Evolutionary conservation across 1,140 invertebrate species (phyloP).

Genomic region (Nomia melanderi): DNA sequence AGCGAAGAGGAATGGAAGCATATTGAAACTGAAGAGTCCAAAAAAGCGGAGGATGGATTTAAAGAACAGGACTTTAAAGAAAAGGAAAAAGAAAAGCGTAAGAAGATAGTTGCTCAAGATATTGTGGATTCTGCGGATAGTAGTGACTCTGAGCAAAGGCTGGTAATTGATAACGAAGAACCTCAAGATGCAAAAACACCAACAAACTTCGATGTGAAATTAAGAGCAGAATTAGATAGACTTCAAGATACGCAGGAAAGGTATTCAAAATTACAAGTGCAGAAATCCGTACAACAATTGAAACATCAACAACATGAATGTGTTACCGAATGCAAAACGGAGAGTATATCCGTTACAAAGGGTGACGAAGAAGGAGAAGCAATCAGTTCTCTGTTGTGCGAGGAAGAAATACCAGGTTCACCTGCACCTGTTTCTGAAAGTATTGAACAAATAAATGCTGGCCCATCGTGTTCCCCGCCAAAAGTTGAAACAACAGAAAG

Average conservation of each 20-base stretch:
- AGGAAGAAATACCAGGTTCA: slow-evolving; percentile 93
- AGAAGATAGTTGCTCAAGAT: slow-evolving; percentile 77
- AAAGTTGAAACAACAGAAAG: slow-evolving; percentile 75
- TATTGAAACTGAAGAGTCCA: slow-evolving; percentile 57
- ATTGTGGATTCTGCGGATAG: slow-evolving; percentile 84
- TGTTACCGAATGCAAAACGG: slow-evolving; percentile 38
- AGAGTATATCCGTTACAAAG: slow-evolving; percentile 38
- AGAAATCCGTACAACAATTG: slow-evolving; percentile 29
- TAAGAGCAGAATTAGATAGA: slow-evolving; percentile 62
- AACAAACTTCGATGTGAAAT: slow-evolving; percentile 62
- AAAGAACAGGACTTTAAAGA: slow-evolving; percentile 63
- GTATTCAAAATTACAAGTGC: slow-evolving; percentile 25
- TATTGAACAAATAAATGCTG: slow-evolving; percentile 65
- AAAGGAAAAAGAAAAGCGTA: slow-evolving; percentile 77
- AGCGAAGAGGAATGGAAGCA: slow-evolving; percentile 59
- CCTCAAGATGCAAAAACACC: slow-evolving; percentile 67
- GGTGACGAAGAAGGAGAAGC: slow-evolving; percentile 80
- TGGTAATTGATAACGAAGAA: slow-evolving; percentile 82
- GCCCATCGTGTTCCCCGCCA: slow-evolving; percentile 51
- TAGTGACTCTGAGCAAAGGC: slow-evolving; percentile 87
- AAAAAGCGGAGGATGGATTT: slow-evolving; percentile 54
- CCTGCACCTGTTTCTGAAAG: slow-evolving; percentile 85
- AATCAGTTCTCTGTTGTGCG: slow-evolving; percentile 88
- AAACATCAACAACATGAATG: slow-evolving; percentile 53
- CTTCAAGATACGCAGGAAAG: slow-evolving; percentile 52